phyloP scores from a whole-genome alignment of 2,888 invertebrate species.

The Leistus spinibarbis region DNA sequence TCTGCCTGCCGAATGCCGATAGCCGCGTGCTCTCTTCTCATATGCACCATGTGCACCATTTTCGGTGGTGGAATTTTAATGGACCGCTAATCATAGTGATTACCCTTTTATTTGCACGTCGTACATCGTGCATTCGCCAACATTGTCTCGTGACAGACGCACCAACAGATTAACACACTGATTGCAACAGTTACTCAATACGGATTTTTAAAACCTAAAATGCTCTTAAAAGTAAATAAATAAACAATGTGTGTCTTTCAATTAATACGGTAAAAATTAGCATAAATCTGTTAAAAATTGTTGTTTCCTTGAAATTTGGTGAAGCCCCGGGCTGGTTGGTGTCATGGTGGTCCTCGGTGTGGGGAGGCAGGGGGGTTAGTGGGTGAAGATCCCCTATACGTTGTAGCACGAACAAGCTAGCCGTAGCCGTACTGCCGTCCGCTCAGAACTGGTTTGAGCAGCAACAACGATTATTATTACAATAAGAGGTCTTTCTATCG shows the following conservation, averaged over 20 bases:
- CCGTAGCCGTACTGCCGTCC: too few relatives aligned
- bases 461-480: not conserved
- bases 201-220: too few relatives aligned
- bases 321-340: not conserved
- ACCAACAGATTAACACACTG: not conserved
- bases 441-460: not conserved
- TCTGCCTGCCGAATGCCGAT: not conserved
- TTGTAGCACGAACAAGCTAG: too few relatives aligned
- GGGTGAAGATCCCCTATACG: too few relatives aligned
- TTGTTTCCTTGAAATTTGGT: not conserved
- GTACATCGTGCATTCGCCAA: conserved; percentile 36
- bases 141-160: conserved; percentile 23
- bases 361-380: not conserved
- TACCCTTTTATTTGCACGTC: conserved; percentile 44
- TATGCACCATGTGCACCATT: conserved; percentile 33
- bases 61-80: conserved; percentile 40
- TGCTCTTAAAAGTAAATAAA: too few relatives aligned
- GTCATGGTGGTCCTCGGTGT: not conserved
- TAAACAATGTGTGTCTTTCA: not conserved
- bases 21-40: conserved; percentile 10
- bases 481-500: not conserved
- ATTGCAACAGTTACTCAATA: not conserved
- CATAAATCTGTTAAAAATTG: too few relatives aligned
- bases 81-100: conserved; percentile 43
- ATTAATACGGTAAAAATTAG: too few relatives aligned